Conservation (phyloP, 2,113 vertebrate genomes). For the Dasyurus viverrinus region DNA sequence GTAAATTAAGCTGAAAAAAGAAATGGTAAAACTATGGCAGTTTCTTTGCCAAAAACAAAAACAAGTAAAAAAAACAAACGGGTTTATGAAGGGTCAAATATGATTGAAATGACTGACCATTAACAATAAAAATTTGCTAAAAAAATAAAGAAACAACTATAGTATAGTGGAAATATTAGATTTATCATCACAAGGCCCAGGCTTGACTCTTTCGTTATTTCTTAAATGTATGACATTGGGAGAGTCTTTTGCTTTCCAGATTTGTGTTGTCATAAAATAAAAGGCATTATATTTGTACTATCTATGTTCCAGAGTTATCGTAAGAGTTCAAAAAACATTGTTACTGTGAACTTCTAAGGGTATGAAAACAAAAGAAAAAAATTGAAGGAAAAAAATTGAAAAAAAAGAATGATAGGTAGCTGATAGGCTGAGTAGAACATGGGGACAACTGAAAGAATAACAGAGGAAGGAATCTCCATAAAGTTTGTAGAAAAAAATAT, state of each 20-base stretch:
- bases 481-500: not conserved
- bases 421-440: not conserved
- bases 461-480: not conserved
- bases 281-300: not conserved
- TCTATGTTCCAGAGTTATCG: not conserved
- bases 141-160: not conserved
- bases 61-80: not conserved
- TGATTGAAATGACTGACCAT: not conserved
- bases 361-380: not conserved
- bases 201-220: not conserved
- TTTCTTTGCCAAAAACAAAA: not conserved
- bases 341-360: not conserved
- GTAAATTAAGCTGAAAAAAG: not conserved
- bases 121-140: not conserved
- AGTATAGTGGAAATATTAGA: not conserved
- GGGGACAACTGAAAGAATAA: not conserved
- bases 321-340: not conserved
- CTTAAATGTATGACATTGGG: not conserved
- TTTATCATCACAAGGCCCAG: not conserved
- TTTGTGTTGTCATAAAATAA: not conserved
- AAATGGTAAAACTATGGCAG: not conserved
- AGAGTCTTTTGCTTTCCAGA: not conserved
- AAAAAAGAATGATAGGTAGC: not conserved
- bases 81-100: not conserved
- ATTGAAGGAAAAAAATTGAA: too few relatives aligned